Evolutionary conservation across 2,113 vertebrate species (phyloP).

Genomic region (Nannospalax galili): DNA sequence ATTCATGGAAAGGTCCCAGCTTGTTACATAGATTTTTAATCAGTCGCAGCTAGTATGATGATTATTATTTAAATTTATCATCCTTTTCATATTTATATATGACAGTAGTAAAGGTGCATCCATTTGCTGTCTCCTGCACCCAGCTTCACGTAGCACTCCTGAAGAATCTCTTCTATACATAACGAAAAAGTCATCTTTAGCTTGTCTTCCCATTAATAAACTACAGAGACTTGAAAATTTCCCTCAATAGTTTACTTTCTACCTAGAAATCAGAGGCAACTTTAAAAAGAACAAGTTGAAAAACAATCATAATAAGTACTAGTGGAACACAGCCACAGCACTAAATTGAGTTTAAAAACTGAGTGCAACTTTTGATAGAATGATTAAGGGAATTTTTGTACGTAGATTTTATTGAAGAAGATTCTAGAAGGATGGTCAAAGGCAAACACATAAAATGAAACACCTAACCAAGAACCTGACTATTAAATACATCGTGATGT

Average conservation of each 20-base stretch:
- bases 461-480: neutral
- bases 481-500: neutral
- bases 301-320: neutral
- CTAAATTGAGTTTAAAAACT: no score
- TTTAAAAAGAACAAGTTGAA: neutral
- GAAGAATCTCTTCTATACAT: neutral
- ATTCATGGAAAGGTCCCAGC: neutral
- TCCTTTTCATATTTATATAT: neutral
- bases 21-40: neutral
- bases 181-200: neutral
- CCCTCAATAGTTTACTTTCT: neutral
- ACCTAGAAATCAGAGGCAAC: constrained; percentile 2
- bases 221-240: neutral
- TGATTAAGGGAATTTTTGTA: neutral
- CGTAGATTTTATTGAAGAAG: neutral
- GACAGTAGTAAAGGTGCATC: neutral
- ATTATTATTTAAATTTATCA: neutral
- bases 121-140: neutral
- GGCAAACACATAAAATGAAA: neutral
- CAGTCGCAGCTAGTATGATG: neutral
- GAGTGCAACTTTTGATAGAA: neutral
- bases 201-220: constrained; percentile 11
- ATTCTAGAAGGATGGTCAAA: neutral
- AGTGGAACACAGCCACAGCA: neutral
- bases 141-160: neutral